A percentile compares a stretch with the other conserved stretches of the same genome.
Conservation (phyloP, 1,140 invertebrate species). For the Odontomachus brunneus region DNA sequence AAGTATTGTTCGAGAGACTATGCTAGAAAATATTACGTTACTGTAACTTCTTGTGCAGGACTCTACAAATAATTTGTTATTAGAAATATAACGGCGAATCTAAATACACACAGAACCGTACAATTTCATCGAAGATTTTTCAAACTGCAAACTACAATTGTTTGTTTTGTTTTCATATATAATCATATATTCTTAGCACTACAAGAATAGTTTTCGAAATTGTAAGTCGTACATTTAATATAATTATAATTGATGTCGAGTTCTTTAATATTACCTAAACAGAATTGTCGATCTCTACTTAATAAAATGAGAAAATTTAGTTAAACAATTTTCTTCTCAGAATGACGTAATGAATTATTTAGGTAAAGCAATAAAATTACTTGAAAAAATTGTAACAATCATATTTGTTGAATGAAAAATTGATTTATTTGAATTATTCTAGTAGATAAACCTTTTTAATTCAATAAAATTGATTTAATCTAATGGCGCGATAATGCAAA, state of each 20-base stretch:
- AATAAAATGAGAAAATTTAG: too few species aligned
- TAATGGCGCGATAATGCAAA: not conserved
- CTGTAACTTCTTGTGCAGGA: not conserved
- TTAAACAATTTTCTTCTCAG: too few species aligned
- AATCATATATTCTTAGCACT: not conserved
- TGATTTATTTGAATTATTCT: too few species aligned
- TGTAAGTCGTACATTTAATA: not conserved
- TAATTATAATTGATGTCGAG: not conserved
- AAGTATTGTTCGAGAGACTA: slow-evolving; percentile 36
- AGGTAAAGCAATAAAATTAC: too few species aligned
- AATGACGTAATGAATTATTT: too few species aligned
- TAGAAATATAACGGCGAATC: slow-evolving; percentile 6
- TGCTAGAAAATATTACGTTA: slow-evolving; percentile 42
- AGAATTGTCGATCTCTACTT: too few species aligned
- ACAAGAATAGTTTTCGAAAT: not conserved
- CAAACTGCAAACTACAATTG: not conserved
- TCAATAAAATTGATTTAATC: too few species aligned
- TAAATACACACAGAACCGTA: not conserved
- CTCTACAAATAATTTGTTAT: slow-evolving; percentile 35
- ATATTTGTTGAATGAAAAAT: too few species aligned
- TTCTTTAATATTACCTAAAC: too few species aligned
- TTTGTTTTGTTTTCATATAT: not conserved
- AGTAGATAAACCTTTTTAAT: too few species aligned
- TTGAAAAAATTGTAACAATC: too few species aligned
- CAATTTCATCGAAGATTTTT: not conserved